Base-by-base conservation (phyloP, 2,888 invertebrate genomes). In the Frankliniella intonsa region DNA sequence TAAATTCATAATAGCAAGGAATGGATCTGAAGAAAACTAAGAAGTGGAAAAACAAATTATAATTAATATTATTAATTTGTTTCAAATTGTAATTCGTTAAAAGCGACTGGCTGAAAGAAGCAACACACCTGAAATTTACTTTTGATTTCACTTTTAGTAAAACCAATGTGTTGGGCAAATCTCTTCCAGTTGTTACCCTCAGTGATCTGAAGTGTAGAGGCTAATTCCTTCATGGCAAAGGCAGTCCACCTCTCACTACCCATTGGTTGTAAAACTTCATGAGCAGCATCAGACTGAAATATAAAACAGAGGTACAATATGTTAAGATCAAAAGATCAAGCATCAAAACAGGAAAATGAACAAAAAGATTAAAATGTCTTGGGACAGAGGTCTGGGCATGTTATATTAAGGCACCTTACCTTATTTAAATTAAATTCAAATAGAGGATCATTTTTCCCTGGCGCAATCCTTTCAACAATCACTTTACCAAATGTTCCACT, bases 401-500 rank as follows among this genome's bases (percentile, higher is more conserved):
- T 5, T 38, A 2, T 38, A 38, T 5, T 38, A 38, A 38, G 38
- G 5, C 38, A 38, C 38, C 38, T 38, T 84, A 85, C 84, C 83
- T 86, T 86, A 81, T 86, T 85, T 2, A 86, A 82, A 80, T 86
- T 86, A 81, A 86, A 86, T 82, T 86, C 86, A 83, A 86, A 86
- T 3, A 86, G 81, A 10, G 84, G 83, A 80, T 86, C 85, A 38
- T 84, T 84, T 49, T 80, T 82, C 12, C 80, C 82, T 25, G 69
- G 3, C n/a, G 84, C 82, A 17, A 83, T 79, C 27, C 86, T 83
- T 80, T 85, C 85, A 5, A 86, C 86, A 17, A 86, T 81, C 2
- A 86, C 86, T 82, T 86, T 86, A 11, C 86, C 86, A 84, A 86
- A 86, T 0, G 86, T 84, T 11, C 86, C 86, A 80, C 85, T 83